These are phyloP conservation scores for Pelvicachromis taeniatus DNA, from an alignment of 2,113 vertebrate species.

Conservation along the genomic window DNA sequence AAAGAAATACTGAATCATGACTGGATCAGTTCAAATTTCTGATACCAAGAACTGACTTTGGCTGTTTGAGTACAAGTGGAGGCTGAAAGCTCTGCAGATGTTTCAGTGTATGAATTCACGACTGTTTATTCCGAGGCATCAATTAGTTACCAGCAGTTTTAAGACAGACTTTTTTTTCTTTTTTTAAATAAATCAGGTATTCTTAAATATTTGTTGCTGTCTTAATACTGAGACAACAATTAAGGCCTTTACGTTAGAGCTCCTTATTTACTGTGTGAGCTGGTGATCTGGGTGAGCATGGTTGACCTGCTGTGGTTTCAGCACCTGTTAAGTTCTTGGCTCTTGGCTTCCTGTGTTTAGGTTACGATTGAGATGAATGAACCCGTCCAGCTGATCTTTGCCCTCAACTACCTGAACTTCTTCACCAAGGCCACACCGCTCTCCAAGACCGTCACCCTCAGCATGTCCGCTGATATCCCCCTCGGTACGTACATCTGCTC, in stretches of 20 bases:
- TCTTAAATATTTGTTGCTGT: neutral
- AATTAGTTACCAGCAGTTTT: neutral
- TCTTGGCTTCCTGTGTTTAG: slow-evolving; percentile 50
- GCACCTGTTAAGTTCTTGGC: neutral
- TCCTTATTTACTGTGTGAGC: neutral
- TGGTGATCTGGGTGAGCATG: neutral
- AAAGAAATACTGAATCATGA: neutral
- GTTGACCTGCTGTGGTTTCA: neutral
- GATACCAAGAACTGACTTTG: neutral
- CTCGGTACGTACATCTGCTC: slow-evolving; percentile 73
- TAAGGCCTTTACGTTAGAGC: neutral
- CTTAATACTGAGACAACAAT: neutral
- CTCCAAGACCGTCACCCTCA: slow-evolving; percentile 92
- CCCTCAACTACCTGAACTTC: slow-evolving; percentile 95
- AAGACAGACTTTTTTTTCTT: neutral
- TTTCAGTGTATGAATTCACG: neutral
- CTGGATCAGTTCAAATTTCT: neutral
- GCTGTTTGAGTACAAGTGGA: neutral
- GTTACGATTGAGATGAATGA: slow-evolving; percentile 98
- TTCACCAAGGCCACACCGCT: slow-evolving; percentile 97
- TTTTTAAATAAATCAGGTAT: neutral
- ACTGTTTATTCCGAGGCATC: neutral
- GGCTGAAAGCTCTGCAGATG: neutral
- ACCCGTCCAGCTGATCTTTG: slow-evolving; percentile 92
- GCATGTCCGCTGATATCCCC: slow-evolving; percentile 97